Base-by-base conservation (phyloP, 2,113 vertebrate species). In the Grantiella picta region DNA sequence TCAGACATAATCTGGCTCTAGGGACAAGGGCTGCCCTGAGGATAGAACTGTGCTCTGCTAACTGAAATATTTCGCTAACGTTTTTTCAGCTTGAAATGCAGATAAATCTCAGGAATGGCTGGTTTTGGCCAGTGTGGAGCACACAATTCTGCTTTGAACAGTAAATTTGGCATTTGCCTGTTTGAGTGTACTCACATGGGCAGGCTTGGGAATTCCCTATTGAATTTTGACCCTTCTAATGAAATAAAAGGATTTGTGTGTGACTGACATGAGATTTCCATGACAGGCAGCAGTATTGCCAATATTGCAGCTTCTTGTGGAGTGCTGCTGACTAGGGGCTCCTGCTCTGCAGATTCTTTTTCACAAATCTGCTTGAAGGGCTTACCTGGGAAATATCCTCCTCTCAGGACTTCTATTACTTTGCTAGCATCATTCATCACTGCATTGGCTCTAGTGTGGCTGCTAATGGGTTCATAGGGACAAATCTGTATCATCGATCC, bases 1-100 rank as follows among this genome's bases (percentile, higher is more conserved):
- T 56, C 0, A 0, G 5, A 6, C 0, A 0, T 52, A 16, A 14
- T 20, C 45, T 59, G 31, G 22, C 35, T 76, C 23, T 33, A 19
- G 57, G 33, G 82, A 16, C 15, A 10, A n/a, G 38, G 45, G 36
- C 56, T 91, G 86, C 50, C 13, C 2, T 54, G 29, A 63, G 47
- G 27, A 33, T 11, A 15, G 28, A 72, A 36, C 45, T 77, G 33
- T 77, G 59, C 49, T 65, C 64, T 77, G 56, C 69, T 78, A 27
- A 35, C 42, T 0, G 0, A 56, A 78, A 68, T 35, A 24, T 53
- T 27, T 19, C 63, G 9, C 8, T 53, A 3, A 60, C 25, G 7
- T 35, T 50, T 82, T 59, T 36, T 63, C 35, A 60, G 31, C 18
- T 52, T 68, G 56, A 82, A 71, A 36, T 7, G 3, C 25, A 12